Evolutionary conservation across 2,888 invertebrate species (phyloP), one percentile per base, ranked within the genome.

Genomic region (Mechanitis messenoides): DNA sequence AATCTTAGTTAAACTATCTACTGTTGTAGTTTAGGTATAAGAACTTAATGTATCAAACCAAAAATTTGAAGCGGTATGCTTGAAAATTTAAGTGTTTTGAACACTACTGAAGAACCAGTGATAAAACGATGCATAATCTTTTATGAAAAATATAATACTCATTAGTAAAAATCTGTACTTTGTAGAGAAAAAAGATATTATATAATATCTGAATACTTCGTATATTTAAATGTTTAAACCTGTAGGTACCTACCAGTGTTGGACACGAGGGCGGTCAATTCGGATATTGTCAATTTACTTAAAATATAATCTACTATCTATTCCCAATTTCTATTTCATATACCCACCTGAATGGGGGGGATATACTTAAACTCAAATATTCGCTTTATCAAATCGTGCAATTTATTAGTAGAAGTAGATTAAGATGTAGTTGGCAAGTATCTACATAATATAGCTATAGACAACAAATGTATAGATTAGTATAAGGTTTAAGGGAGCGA

Each of bases 11-110:
- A 66, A 68, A 70, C 61, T 67, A 67, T 66, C 66, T 69, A 69
- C 65, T 62, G 66, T 66, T 63, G 72, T 77, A 76, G 72, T 74
- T 72, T 80, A 84, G 79, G 74, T 63, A 67, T 84, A 84, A 85
- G 81, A 76, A 80, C 74, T 75, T 79, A 79, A 86, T 84, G 81
- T 86, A 83, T 85, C 81, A 87, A 89, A 83, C 90, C 90, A 89
- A 90, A 89, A 88, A 90, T 84, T 84, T 83, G 76, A 87, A 90
- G 89, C 89, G 83, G 74, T 80, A 84, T 84, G 89, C 89, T 90
- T 89, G 88, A 87, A 89, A 89, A 88, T 88, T 86, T 81, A 79
- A 75, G 90, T 90, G 90, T 90, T 90, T 83, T 85, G 83, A 90
- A 90, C 89, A 89, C 89, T 74, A 79, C 78, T 73, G 75, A 79